phyloP scores from a whole-genome alignment of 2,113 vertebrate genomes.

The Phalacrocorax pelagicus region DNA sequence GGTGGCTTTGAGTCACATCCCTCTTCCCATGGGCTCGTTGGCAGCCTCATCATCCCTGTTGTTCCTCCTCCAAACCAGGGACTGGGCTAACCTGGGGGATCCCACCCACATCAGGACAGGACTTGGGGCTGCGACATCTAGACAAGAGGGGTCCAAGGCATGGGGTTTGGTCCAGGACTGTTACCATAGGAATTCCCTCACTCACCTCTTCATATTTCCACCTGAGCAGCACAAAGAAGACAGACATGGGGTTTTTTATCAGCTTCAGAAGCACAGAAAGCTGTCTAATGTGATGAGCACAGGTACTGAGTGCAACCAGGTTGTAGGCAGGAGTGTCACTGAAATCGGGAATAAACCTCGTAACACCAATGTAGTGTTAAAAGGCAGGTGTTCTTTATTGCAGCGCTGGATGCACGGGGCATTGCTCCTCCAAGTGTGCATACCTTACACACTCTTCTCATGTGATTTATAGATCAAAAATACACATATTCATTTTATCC shows the following conservation, averaged over 20 bases:
- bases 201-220: neutral
- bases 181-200: neutral
- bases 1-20: neutral
- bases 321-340: neutral
- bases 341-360: too few species aligned
- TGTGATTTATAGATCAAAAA: too few species aligned
- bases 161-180: neutral
- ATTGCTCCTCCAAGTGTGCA: too few species aligned
- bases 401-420: too few species aligned
- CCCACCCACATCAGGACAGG: rapidly evolving
- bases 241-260: rapidly evolving
- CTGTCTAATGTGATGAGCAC: rapidly evolving
- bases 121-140: neutral
- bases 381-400: too few species aligned
- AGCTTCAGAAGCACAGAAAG: neutral
- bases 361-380: too few species aligned
- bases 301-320: neutral
- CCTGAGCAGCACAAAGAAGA: neutral
- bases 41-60: neutral
- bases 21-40: neutral
- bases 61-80: neutral
- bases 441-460: too few species aligned
- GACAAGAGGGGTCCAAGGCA: neutral
- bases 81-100: neutral
- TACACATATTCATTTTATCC: too few species aligned